Base-by-base conservation (phyloP, 1,140 invertebrate genomes). In the Papilio aristodemus region DNA sequence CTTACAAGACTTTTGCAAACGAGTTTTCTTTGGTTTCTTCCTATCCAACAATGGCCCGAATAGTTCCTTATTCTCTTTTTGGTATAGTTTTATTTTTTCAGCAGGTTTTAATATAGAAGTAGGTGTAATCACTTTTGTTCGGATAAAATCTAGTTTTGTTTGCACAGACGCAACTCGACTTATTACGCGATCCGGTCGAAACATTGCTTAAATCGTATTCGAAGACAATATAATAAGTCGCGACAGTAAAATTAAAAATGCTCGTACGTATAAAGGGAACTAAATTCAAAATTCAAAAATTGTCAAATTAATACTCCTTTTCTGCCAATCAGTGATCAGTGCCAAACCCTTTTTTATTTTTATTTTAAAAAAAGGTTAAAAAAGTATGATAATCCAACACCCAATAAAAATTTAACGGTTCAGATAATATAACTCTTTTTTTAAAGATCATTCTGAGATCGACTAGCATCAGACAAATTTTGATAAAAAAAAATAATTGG, bases 21-120 rank as follows among this genome's bases (percentile, higher is more conserved):
- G 78, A 68, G 73, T 83, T 77, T 86, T 89, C 74, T 77, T 88
- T 73, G 90, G 79, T 73, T 86, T 90, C 64, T 78, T 89, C 7
- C 81, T 85, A 41, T 91, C 89, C 38, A 91, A 73, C 39, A 91
- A 70, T 0, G 89, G 86, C n/a, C 89, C 89, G 68, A 91, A 90
- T 11, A 91, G 66, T 63, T 90, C 89, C 62, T 91, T 91, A 68
- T 88, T 91, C 66, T 91, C 89, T 73, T 84, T 89, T 69, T 91
- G 80, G 50, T 84, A 90, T 58, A 86, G 74, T 75, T 90, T 91
- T 17, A 91, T 59, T 73, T 87, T 89, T 71, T 89, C 85, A 3
- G 81, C 78, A 14, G 83, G 86, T 67, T 86, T 91, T 70, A 90
- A 73, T 63, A 89, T 71, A 19, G 87, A 87, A 73, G 81, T 72